Evolutionary conservation across 1,140 invertebrate genomes (phyloP), one percentile per base, ranked within the genome.

Genomic region (Mya arenaria): DNA sequence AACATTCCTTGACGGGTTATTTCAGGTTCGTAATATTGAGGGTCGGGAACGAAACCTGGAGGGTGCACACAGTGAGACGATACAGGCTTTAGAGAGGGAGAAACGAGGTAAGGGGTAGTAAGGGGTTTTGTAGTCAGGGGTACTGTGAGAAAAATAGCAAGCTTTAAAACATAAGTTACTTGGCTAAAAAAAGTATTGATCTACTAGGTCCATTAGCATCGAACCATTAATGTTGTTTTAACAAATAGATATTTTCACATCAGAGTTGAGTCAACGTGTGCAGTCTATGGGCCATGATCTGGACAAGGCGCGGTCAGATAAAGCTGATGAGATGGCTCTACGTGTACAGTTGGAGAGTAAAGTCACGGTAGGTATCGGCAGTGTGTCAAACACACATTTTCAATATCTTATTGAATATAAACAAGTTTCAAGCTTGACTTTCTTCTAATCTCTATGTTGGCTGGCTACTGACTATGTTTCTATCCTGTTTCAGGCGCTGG

Each of bases 301-400:
- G 28, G 79, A 82, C 39, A 73, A 65, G 37, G 52, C 79, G 25
- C 19, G 79, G 44, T 73, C 79, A 19, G 79, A 73, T 25, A 82
- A 82, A 56, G 79, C 79, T 5, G 79, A 82, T 48, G 79, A 82
- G 60, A 66, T 82, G 79, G 68, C 79, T 15, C 34, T 63, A 52
- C 37, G 79, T 25, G 71, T 82, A 36, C 79, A 82, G 69, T 19
- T 82, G 60, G 79, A 82, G 41, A 82, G 71, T 56, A 82, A 74
- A 74, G 60, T 82, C 58, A 63, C 68, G 79, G 79, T 82, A 60
- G n/a, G 73, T 69, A n/a, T 13, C 4, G 8, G 10, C 10, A 48
- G n/a, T n/a, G n/a, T n/a, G n/a, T n/a, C n/a, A n/a, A n/a, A n/a
- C n/a, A n/a, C n/a, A n/a, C n/a, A n/a, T n/a, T n/a, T n/a, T n/a